Percentiles rank a stretch among this genome's conserved stretches.
Conservation (phyloP, 2,888 invertebrate genomes). For the Eulithis prunata region DNA sequence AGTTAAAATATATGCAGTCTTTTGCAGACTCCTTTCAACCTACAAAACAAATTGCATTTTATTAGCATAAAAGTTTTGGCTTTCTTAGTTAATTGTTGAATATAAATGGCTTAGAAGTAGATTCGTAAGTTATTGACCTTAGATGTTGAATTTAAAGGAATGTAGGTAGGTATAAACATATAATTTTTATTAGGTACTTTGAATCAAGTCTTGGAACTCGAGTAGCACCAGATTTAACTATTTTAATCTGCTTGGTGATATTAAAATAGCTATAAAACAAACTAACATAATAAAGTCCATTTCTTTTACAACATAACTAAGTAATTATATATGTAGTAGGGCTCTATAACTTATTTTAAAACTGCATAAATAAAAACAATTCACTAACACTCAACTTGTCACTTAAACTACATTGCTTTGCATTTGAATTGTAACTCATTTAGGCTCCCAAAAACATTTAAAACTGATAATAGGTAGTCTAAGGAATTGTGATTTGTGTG, state of each 20-base stretch:
- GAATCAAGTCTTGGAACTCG: not conserved
- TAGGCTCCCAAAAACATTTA: constrained; percentile 42
- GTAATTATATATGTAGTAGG: too few species aligned
- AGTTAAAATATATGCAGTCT: constrained; percentile 74
- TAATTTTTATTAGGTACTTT: not conserved
- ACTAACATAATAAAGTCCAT: too few species aligned
- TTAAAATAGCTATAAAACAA: not conserved
- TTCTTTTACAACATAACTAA: too few species aligned
- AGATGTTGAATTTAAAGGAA: constrained; percentile 47
- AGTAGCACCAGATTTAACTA: not conserved
- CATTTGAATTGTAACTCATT: constrained; percentile 36
- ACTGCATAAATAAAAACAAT: not conserved
- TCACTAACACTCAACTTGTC: constrained; percentile 2
- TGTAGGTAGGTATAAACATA: constrained; percentile 28
- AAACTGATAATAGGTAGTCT: constrained; percentile 39
- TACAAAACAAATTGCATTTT: constrained; percentile 80
- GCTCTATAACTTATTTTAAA: not conserved
- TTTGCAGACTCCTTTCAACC: constrained; percentile 77
- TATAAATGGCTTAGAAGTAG: constrained; percentile 65
- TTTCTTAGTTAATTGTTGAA: constrained; percentile 74
- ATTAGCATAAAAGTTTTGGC: constrained; percentile 77
- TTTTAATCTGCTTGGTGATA: not conserved
- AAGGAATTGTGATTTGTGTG: constrained; percentile 46
- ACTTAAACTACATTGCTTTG: constrained; percentile 32
- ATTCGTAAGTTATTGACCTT: constrained; percentile 63